Conservation (phyloP, 1,140 invertebrate species). For the Drosophila baimaii region DNA sequence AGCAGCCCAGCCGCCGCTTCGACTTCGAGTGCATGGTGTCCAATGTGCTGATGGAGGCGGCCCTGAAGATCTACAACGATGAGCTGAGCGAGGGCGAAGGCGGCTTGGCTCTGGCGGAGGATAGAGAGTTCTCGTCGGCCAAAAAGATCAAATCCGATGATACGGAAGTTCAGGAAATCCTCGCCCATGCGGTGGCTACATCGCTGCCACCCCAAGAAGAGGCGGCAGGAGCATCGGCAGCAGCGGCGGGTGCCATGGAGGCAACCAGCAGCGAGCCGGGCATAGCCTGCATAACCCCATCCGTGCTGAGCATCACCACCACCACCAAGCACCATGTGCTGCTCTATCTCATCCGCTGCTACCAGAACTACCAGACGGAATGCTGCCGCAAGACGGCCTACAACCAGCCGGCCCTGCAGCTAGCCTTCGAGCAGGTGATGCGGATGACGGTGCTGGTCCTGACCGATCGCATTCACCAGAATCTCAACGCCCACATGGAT, state of each 20-base stretch:
- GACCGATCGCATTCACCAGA: conserved; percentile 70
- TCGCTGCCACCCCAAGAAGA: conserved; percentile 36
- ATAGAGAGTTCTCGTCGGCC: conserved; percentile 75
- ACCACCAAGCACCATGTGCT: conserved; percentile 74
- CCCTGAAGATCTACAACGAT: conserved; percentile 86
- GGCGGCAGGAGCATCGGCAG: background rate
- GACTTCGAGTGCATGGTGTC: conserved; percentile 85
- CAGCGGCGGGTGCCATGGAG: conserved; percentile 1
- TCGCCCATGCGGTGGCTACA: conserved; percentile 65
- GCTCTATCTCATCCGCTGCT: conserved; percentile 68
- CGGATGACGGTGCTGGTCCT: conserved; percentile 68
- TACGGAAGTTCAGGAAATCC: conserved; percentile 77
- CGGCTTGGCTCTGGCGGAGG: conserved; percentile 24
- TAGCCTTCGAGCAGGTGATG: conserved; percentile 61
- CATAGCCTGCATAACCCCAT: conserved; percentile 42
- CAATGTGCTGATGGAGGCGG: conserved; percentile 88
- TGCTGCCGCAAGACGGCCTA: conserved; percentile 5
- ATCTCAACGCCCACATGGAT: conserved; percentile 60
- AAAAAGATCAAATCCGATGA: conserved; percentile 84
- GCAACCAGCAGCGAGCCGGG: conserved; percentile 23
- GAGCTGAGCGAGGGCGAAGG: conserved; percentile 56
- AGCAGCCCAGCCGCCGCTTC: conserved; percentile 65
- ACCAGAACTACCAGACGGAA: conserved; percentile 76
- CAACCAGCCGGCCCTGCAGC: conserved; percentile 22
- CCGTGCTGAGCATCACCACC: conserved; percentile 52